These are phyloP conservation scores for Fringilla coelebs DNA, from an alignment of 2,797 vertebrate genomes.

Conservation along the genomic window DNA sequence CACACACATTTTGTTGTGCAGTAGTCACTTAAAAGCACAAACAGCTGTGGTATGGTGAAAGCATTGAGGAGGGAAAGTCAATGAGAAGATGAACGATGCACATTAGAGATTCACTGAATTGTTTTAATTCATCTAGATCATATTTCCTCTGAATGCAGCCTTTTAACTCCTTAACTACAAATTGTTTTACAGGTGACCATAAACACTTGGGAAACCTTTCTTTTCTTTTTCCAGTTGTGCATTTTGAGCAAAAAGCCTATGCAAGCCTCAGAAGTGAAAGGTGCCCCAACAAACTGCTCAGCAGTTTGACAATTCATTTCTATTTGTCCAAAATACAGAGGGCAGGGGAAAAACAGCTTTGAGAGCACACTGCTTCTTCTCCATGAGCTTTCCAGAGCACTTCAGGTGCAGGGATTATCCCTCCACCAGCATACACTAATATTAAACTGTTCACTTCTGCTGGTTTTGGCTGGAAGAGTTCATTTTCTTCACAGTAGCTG, in stretches of 20 bases:
- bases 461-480: neutral
- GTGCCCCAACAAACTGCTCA: neutral
- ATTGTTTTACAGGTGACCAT: neutral
- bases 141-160: neutral
- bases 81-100: neutral
- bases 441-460: neutral
- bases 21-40: neutral
- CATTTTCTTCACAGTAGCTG: neutral
- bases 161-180: neutral
- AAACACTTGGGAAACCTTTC: neutral
- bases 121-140: neutral
- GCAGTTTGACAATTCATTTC: neutral
- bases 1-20: neutral
- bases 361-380: neutral
- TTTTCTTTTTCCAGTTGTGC: neutral
- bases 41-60: neutral
- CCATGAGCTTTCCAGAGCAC: neutral
- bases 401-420: neutral
- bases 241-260: neutral
- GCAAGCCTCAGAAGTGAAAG: neutral
- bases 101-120: neutral
- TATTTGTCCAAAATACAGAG: neutral
- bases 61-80: neutral
- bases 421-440: neutral
- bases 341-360: neutral